Evolutionary conservation across 1,140 invertebrate species (phyloP).

Genomic region (Panagrolaimus sp.): DNA sequence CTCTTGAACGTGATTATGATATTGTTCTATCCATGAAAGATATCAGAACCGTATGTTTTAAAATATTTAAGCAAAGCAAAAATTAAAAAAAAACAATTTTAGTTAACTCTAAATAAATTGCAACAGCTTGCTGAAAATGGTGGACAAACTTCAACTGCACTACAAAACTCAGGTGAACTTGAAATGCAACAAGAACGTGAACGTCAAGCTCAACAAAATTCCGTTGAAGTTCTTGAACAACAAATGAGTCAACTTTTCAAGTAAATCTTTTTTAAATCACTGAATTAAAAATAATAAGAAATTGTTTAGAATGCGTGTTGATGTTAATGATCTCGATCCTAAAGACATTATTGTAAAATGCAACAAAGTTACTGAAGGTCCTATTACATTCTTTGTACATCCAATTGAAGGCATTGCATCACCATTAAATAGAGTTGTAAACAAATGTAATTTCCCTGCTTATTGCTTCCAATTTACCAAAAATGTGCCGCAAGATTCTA

Average conservation of each 20-base stretch:
- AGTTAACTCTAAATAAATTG: constrained; percentile 64
- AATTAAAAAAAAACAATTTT: constrained; percentile 27
- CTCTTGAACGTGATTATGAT: constrained; percentile 83
- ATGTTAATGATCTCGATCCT: constrained; percentile 62
- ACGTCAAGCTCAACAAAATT: constrained; percentile 39
- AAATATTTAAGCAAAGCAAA: background rate
- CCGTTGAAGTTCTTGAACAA: constrained; percentile 53
- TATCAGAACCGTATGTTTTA: constrained; percentile 66
- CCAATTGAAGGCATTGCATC: constrained; percentile 81
- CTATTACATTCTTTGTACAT: constrained; percentile 72
- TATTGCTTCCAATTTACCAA: constrained; percentile 81
- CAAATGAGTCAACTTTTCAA: constrained; percentile 58
- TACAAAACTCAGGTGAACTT: constrained; percentile 49
- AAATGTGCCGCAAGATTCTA: constrained; percentile 69
- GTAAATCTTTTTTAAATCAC: background rate
- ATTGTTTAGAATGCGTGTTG: constrained; percentile 45
- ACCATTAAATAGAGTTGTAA: constrained; percentile 68
- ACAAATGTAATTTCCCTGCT: constrained; percentile 69
- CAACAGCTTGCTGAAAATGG: constrained; percentile 65
- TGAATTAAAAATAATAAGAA: background rate
- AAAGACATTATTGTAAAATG: constrained; percentile 60
- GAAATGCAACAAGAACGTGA: constrained; percentile 54
- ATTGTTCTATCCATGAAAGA: constrained; percentile 79
- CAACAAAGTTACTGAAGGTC: constrained; percentile 59
- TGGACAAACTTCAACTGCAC: constrained; percentile 32